A percentile compares a stretch with the other conserved stretches of the same genome.
phyloP scores from a whole-genome alignment of 2,113 vertebrate genomes.

The Rostratula benghalensis region DNA sequence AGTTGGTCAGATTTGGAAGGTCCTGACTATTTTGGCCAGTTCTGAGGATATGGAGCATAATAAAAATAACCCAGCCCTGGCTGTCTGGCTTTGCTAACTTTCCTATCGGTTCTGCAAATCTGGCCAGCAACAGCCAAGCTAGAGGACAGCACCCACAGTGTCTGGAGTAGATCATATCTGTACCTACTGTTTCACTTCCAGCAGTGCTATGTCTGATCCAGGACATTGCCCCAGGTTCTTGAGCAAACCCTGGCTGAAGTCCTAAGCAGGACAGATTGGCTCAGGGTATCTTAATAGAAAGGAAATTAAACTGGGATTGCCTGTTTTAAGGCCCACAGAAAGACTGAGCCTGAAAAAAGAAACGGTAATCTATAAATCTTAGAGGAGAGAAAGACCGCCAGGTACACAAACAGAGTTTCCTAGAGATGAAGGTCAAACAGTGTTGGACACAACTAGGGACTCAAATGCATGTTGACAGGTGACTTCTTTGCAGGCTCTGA shows the following conservation, averaged over 20 bases:
- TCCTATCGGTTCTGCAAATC: neutral
- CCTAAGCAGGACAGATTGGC: neutral
- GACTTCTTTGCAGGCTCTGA: neutral
- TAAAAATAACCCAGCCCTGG: neutral
- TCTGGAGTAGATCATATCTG: neutral
- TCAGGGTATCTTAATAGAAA: neutral
- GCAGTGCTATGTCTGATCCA: neutral
- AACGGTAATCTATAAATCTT: neutral
- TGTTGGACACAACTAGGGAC: neutral
- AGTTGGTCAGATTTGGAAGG: neutral
- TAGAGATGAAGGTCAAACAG: neutral
- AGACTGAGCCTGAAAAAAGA: neutral
- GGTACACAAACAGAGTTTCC: accelerated
- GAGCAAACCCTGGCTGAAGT: accelerated
- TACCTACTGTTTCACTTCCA: neutral
- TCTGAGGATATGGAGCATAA: neutral
- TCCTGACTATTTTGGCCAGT: neutral
- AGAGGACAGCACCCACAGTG: neutral
- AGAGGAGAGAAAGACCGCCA: accelerated
- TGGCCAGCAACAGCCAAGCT: neutral
- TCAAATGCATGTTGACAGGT: neutral
- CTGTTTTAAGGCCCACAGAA: neutral
- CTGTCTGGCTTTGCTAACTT: neutral
- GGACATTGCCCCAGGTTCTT: neutral
- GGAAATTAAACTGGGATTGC: neutral